phyloP scores from a whole-genome alignment of 2,888 invertebrate species.

The Ophion costatus region DNA sequence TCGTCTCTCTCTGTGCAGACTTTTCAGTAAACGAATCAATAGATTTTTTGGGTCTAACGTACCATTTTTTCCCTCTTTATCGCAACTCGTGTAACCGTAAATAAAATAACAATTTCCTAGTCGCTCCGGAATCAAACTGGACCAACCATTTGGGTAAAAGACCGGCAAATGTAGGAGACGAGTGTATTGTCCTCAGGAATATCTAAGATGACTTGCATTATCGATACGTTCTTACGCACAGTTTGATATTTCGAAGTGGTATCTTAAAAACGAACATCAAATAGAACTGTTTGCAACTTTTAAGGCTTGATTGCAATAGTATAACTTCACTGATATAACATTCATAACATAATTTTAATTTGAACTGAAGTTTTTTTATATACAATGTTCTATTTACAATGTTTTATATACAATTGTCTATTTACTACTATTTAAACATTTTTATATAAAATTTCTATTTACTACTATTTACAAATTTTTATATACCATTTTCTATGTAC shows the following conservation, averaged over 20 bases:
- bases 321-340: too few species aligned
- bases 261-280: slow-evolving; percentile 6
- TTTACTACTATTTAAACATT: too few species aligned
- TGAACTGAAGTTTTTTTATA: too few species aligned
- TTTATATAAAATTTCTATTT: too few species aligned
- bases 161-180: slow-evolving; percentile 70
- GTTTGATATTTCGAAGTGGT: slow-evolving; percentile 27
- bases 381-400: too few species aligned
- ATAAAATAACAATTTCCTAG: slow-evolving; percentile 51
- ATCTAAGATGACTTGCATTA: slow-evolving; percentile 59
- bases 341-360: too few species aligned
- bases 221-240: slow-evolving; percentile 47
- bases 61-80: slow-evolving; percentile 59
- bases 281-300: too few species aligned
- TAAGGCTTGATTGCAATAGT: too few species aligned
- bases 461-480: too few species aligned
- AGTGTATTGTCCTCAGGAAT: slow-evolving; percentile 61
- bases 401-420: too few species aligned
- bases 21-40: background rate
- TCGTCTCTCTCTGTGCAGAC: background rate
- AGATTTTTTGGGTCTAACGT: slow-evolving; percentile 12
- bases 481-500: too few species aligned
- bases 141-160: slow-evolving; percentile 60
- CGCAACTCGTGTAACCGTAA: slow-evolving; percentile 45
- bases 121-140: slow-evolving; percentile 10